Base-by-base conservation (phyloP, 1,140 invertebrate species). In the Rhagoletis zephyria region DNA sequence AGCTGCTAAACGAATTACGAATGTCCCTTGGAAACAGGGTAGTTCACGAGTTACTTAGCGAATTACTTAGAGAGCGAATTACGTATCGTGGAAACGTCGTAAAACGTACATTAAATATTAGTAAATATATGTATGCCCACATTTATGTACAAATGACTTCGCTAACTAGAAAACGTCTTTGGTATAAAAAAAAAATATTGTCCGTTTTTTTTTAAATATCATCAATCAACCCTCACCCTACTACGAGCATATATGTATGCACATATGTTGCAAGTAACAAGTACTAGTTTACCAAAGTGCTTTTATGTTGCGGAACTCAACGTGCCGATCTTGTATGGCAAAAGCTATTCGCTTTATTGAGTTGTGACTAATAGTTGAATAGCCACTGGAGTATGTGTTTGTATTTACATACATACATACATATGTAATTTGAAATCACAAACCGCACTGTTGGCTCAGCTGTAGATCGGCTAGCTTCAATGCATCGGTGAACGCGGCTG, bases 401-500 rank as follows among this genome's bases (percentile, higher is more conserved):
- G 48, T 10, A 51, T 59, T 2, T 30, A n/a, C 56, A n/a, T 59
- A 16, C 30, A 30, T 30, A 63, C 16, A 14, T 5, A 63, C 0
- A 7, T 81, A n/a, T 56, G 48, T 30, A 56, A 30, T 56, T 56
- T 56, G 74, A 81, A 81, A 81, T 12, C 16, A 42, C 19, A 42
- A 56, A 56, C 30, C 48, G 74, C 48, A 7, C 48, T 48, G 10
- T 1, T 56, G 74, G 74, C 74, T 81, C 48, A n/a, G n/a, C 14
- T 56, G 74, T 81, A 19, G 74, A 81, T 56, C 74, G 74, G 74
- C 74, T 12, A 6, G 74, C 16, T 42, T 81, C 74, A 81, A 81
- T 81, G 74, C 74, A 81, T 56, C 74, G 74, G 74, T 51, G 74
- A 81, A 81, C 74, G 74, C 74, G 48, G 74, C 48, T 19, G 48